These are phyloP conservation scores for Aphis gossypii DNA, from an alignment of 1,140 invertebrate genomes.

Conservation along the genomic window DNA sequence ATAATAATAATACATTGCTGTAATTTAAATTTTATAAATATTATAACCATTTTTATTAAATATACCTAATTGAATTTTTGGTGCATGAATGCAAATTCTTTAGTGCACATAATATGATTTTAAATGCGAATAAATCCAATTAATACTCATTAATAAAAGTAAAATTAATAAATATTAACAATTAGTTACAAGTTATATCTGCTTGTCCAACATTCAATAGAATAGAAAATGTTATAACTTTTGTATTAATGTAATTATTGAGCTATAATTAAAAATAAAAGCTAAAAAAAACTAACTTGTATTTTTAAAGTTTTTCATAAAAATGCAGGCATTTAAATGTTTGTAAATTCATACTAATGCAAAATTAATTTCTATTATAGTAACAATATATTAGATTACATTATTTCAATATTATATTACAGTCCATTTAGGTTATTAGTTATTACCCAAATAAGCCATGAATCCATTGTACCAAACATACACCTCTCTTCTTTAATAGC, in stretches of 20 bases:
- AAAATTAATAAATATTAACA: no score
- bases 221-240: not conserved
- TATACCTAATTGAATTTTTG: not conserved
- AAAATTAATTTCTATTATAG: not conserved
- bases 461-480: slow-evolving; percentile 93
- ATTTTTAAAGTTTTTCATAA: no score
- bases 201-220: not conserved
- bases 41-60: no score
- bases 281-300: no score
- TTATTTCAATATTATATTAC: not conserved
- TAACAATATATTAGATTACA: not conserved
- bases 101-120: not conserved
- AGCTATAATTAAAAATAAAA: no score
- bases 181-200: no score
- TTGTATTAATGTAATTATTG: no score
- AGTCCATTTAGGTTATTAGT: not conserved
- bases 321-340: no score
- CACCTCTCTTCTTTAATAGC: slow-evolving; percentile 79
- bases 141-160: no score
- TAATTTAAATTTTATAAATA: no score
- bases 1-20: no score
- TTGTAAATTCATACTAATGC: no score
- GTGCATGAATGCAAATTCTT: not conserved
- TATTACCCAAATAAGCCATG: slow-evolving; percentile 93
- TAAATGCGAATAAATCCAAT: not conserved